Evolutionary conservation across 1,140 invertebrate species (phyloP).

Genomic region (Geopemphigus sp.): DNA sequence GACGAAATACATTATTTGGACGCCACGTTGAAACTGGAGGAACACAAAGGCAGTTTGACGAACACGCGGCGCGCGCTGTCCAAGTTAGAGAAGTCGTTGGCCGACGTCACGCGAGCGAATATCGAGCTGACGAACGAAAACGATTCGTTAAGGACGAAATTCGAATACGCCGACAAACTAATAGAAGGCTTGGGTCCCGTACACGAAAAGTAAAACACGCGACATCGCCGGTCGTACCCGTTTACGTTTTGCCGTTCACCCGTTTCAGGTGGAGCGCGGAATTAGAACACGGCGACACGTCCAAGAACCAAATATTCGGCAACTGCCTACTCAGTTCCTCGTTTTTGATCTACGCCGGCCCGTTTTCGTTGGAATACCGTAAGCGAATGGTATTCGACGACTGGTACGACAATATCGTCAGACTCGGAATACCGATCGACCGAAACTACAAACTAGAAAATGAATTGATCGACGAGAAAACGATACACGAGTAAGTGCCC

Average conservation of each 20-base stretch:
- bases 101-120: not conserved
- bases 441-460: constrained; percentile 18
- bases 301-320: constrained; percentile 71
- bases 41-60: not conserved
- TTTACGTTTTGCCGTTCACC: too few species aligned
- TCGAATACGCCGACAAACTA: constrained; percentile 14
- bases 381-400: constrained; percentile 76
- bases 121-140: constrained; percentile 10
- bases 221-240: too few species aligned
- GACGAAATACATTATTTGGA: constrained; percentile 64
- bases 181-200: not conserved
- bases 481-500: constrained; percentile 14
- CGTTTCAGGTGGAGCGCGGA: constrained; percentile 72
- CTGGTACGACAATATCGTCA: constrained; percentile 70
- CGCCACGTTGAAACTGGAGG: not conserved
- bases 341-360: constrained; percentile 81
- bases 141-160: not conserved
- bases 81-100: constrained; percentile 10
- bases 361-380: constrained; percentile 83
- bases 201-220: constrained; percentile 1
- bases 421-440: constrained; percentile 66
- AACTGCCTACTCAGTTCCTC: constrained; percentile 76
- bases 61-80: not conserved
- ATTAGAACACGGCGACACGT: constrained; percentile 66
- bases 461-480: not conserved